Conservation (phyloP, 2,888 invertebrate genomes). For the Calameuta filiformis region DNA sequence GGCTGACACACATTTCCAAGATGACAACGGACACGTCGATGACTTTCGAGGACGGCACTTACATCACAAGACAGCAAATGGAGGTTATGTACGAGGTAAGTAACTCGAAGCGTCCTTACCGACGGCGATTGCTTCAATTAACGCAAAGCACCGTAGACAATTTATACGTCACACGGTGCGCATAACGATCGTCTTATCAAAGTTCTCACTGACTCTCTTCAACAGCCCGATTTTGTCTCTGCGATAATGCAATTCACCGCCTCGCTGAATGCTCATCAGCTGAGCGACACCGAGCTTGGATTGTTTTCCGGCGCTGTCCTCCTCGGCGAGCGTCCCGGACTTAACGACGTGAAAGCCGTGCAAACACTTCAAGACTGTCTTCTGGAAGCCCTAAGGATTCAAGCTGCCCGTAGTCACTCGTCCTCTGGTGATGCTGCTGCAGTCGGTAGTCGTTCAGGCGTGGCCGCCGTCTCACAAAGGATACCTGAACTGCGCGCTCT, state of each 20-base stretch:
- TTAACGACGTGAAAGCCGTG: conserved; percentile 83
- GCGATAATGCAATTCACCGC: conserved; percentile 85
- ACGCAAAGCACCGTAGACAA: neutral
- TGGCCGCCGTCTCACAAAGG: conserved; percentile 69
- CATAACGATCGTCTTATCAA: neutral
- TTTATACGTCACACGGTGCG: no score
- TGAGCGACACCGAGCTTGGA: conserved; percentile 92
- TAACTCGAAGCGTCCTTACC: conserved; percentile 33
- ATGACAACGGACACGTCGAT: conserved; percentile 81
- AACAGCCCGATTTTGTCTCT: conserved; percentile 83
- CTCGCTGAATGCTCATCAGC: conserved; percentile 77
- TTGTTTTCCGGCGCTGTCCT: conserved; percentile 89
- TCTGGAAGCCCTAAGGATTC: conserved; percentile 87
- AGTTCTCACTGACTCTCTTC: conserved; percentile 3
- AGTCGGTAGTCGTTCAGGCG: conserved; percentile 56
- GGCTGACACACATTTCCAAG: conserved; percentile 88
- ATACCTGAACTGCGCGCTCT: conserved; percentile 84
- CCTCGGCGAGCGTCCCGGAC: conserved; percentile 82
- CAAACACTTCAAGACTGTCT: conserved; percentile 84
- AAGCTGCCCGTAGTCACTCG: conserved; percentile 68
- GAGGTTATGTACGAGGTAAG: conserved; percentile 89
- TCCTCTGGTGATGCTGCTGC: conserved; percentile 50
- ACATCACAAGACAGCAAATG: conserved; percentile 84
- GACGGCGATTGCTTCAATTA: neutral
- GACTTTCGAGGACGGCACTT: conserved; percentile 91